Evolutionary conservation across 2,888 invertebrate genomes (phyloP).

Genomic region (Tetrapedia diversipes): DNA sequence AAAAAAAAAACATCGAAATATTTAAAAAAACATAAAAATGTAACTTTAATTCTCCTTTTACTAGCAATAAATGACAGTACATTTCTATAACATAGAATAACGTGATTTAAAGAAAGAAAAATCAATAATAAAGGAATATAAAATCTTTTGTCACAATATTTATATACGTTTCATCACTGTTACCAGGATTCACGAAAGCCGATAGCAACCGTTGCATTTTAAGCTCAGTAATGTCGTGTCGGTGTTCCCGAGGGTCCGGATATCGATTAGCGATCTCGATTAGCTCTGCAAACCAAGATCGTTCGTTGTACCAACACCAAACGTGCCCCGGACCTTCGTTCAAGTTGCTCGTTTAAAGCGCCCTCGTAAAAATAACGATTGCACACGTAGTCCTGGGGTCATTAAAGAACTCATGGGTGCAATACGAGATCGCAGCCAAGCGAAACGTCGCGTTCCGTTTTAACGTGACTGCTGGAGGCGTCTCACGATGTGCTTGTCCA

Average conservation of each 20-base stretch:
- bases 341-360: slow-evolving; percentile 47
- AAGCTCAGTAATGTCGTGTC: slow-evolving; percentile 6
- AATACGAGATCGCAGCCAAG: slow-evolving; percentile 58
- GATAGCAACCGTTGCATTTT: slow-evolving; percentile 14
- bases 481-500: slow-evolving; percentile 61
- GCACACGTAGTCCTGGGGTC: slow-evolving; percentile 71
- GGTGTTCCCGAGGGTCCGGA: not conserved
- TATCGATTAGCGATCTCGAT: slow-evolving; percentile 46
- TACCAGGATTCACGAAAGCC: slow-evolving; percentile 5
- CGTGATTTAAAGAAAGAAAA: too few relatives aligned
- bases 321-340: slow-evolving; percentile 10
- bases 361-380: slow-evolving; percentile 75
- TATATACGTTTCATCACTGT: not conserved
- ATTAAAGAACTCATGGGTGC: slow-evolving; percentile 76
- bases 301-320: slow-evolving; percentile 22
- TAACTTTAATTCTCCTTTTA: too few relatives aligned
- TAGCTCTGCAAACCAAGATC: slow-evolving; percentile 19
- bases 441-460: slow-evolving; percentile 68
- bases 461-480: slow-evolving; percentile 70
- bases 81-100: not conserved
- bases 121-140: not conserved
- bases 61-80: too few relatives aligned
- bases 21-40: too few relatives aligned
- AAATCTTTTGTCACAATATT: not conserved
- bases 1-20: too few relatives aligned